Conservation (phyloP, 2,888 invertebrate genomes). For the Mechanitis mazaeus region DNA sequence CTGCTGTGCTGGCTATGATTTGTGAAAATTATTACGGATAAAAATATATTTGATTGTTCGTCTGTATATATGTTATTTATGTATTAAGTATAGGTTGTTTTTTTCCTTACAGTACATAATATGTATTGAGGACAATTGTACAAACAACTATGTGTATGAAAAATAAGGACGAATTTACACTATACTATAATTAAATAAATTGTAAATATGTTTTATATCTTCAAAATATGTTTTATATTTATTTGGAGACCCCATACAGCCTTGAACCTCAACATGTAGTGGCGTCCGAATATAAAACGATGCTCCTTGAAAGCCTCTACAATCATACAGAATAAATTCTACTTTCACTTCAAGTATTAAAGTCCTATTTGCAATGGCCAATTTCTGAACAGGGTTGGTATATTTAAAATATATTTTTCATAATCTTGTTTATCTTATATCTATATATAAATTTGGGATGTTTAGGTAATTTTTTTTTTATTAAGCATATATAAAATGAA, state of each 20-base stretch:
- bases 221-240: slow-evolving; percentile 11
- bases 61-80: not conserved
- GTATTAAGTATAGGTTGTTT: no score
- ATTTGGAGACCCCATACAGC: slow-evolving; percentile 46
- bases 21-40: slow-evolving; percentile 33
- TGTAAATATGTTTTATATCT: slow-evolving; percentile 5
- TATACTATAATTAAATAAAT: not conserved
- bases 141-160: no score
- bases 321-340: slow-evolving; percentile 40
- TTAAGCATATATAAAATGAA: no score
- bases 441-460: not conserved
- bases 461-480: no score
- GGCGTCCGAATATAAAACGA: slow-evolving; percentile 58
- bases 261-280: slow-evolving; percentile 69
- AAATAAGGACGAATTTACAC: not conserved
- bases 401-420: slow-evolving; percentile 26
- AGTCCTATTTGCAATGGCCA: slow-evolving; percentile 39
- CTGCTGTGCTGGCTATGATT: slow-evolving; percentile 55
- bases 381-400: slow-evolving; percentile 36
- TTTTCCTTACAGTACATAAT: no score
- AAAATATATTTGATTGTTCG: not conserved
- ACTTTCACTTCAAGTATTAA: slow-evolving; percentile 42
- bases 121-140: no score
- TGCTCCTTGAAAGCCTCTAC: slow-evolving; percentile 51
- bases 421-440: slow-evolving; percentile 26